These are phyloP conservation scores for Procambarus virginalis DNA, from an alignment of 1,140 invertebrate genomes.

Conservation along the genomic window DNA sequence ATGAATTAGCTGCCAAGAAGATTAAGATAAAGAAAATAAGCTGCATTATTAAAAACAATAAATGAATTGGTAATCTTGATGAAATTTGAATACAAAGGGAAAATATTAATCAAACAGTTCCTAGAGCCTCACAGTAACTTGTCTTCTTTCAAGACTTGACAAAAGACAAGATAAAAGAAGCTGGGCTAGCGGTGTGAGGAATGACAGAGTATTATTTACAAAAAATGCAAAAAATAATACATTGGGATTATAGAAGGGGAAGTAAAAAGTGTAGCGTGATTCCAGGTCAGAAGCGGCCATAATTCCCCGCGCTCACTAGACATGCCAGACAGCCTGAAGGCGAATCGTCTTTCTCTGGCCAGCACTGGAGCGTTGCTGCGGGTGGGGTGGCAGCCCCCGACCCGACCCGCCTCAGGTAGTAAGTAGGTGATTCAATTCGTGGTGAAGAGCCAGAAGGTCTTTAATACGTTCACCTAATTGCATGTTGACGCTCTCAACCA, in stretches of 20 bases:
- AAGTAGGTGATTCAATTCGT: slow-evolving; percentile 80
- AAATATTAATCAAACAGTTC: background rate
- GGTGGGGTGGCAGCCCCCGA: slow-evolving; percentile 57
- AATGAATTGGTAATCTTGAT: background rate
- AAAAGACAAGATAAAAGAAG: background rate
- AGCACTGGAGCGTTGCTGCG: slow-evolving; percentile 17
- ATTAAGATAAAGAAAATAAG: background rate
- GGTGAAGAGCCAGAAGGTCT: slow-evolving; percentile 88
- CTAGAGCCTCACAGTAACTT: background rate
- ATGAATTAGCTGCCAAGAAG: background rate
- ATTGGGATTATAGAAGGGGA: background rate
- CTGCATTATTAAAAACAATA: background rate
- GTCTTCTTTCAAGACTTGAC: background rate
- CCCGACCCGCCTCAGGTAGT: slow-evolving; percentile 68
- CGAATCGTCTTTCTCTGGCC: slow-evolving; percentile 60
- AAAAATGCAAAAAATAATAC: background rate
- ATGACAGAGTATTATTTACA: slow-evolving; percentile 10
- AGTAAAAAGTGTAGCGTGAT: slow-evolving; percentile 49
- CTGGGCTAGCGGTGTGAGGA: background rate
- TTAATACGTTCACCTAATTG: slow-evolving; percentile 89
- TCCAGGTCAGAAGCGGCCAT: slow-evolving; percentile 64
- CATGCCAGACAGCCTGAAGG: slow-evolving; percentile 63
- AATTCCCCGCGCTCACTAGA: slow-evolving; percentile 41
- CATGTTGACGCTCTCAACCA: slow-evolving; percentile 88
- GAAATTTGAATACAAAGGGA: background rate